phyloP scores from a whole-genome alignment of 2,797 vertebrate genomes.

The Hypotaenidia okinawae region DNA sequence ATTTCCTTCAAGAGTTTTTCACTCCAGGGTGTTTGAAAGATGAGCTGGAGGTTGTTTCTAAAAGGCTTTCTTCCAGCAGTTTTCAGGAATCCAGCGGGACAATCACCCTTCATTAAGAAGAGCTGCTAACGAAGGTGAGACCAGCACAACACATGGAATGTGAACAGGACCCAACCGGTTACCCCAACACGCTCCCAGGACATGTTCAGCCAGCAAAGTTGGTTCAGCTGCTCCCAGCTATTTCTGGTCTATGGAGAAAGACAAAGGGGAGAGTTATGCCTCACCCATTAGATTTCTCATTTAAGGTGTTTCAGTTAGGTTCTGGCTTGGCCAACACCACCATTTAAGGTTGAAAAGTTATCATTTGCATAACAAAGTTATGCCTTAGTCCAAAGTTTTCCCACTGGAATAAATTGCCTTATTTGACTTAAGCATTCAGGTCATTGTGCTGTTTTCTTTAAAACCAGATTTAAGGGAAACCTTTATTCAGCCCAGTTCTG shows the following conservation, averaged over 20 bases:
- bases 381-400: slow-evolving; percentile 62
- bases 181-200: slow-evolving; percentile 12
- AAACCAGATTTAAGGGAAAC: slow-evolving; percentile 8
- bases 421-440: slow-evolving; percentile 49
- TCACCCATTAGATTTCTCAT: slow-evolving; percentile 36
- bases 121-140: slow-evolving; percentile 27
- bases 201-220: slow-evolving; percentile 49
- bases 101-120: slow-evolving; percentile 3
- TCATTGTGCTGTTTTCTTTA: not conserved
- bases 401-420: slow-evolving; percentile 54
- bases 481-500: not conserved
- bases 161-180: slow-evolving; percentile 49
- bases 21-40: slow-evolving; percentile 14
- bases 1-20: not conserved
- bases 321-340: slow-evolving; percentile 18
- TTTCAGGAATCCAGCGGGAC: slow-evolving; percentile 48
- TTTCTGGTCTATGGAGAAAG: slow-evolving; percentile 53
- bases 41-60: not conserved
- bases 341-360: slow-evolving; percentile 58
- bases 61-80: not conserved
- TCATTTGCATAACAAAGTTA: slow-evolving; percentile 61
- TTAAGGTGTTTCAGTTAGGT: slow-evolving; percentile 45
- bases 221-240: slow-evolving; percentile 58
- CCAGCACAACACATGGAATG: not conserved
- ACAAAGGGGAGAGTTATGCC: slow-evolving; percentile 43